phyloP scores from a whole-genome alignment of 2,888 invertebrate species.

The Hirtodrosophila duncani region DNA sequence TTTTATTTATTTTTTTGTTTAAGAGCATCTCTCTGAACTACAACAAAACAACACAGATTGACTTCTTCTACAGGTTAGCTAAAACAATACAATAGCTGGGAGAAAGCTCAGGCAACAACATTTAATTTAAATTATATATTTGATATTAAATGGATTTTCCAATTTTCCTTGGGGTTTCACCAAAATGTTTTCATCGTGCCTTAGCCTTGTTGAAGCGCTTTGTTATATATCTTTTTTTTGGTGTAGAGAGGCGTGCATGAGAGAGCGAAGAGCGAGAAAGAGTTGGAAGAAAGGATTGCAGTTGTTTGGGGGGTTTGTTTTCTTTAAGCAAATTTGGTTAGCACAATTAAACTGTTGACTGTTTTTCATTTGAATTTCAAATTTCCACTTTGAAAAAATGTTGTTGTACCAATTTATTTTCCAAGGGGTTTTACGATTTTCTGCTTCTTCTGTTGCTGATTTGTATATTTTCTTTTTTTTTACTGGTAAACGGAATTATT shows the following conservation, averaged over 20 bases:
- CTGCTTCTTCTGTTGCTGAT: slow-evolving; percentile 16
- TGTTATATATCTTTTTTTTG: slow-evolving; percentile 7
- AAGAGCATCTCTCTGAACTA: slow-evolving; percentile 48
- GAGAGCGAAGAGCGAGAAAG: slow-evolving; percentile 7
- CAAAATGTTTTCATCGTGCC: slow-evolving; percentile 6
- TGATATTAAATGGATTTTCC: slow-evolving; percentile 23
- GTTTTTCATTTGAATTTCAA: slow-evolving; percentile 50
- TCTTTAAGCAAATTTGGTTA: slow-evolving; percentile 52
- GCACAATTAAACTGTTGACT: slow-evolving; percentile 75
- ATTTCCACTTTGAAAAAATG: slow-evolving; percentile 58
- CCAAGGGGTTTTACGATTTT: slow-evolving; percentile 35
- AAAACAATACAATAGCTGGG: slow-evolving; percentile 5
- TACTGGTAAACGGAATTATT: slow-evolving; percentile 77
- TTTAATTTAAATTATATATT: slow-evolving; percentile 26
- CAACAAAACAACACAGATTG: slow-evolving; percentile 20
- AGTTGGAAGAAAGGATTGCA: background rate
- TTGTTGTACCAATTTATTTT: slow-evolving; percentile 52
- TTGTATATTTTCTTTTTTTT: slow-evolving; percentile 29
- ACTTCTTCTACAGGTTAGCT: background rate
- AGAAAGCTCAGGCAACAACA: slow-evolving; percentile 51
- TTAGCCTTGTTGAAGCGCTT: slow-evolving; percentile 21
- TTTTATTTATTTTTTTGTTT: slow-evolving; percentile 10
- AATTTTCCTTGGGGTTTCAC: slow-evolving; percentile 40
- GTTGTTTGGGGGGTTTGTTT: too few species aligned
- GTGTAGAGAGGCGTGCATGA: slow-evolving; percentile 50